Conservation (phyloP, 1,140 invertebrate species). For the Steinernema khuongi region DNA sequence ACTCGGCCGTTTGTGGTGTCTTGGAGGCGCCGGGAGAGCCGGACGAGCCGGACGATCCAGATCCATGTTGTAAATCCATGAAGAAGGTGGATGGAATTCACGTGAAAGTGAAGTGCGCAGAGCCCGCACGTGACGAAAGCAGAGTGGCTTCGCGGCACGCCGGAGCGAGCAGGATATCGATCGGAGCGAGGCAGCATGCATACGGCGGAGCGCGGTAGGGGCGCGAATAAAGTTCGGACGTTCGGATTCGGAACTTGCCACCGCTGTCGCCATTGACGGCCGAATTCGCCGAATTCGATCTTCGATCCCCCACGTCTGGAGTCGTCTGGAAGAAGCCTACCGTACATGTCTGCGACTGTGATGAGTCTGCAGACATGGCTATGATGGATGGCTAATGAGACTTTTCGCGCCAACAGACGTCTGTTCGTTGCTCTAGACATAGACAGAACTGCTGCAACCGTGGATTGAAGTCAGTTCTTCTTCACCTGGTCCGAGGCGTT, state of each 20-base stretch:
- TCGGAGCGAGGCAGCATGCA: neutral
- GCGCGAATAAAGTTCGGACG: neutral
- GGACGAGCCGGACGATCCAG: slow-evolving; percentile 7
- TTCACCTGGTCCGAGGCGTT: too few species aligned
- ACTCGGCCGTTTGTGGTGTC: slow-evolving; percentile 24
- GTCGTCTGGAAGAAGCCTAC: too few species aligned
- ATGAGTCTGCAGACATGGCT: too few species aligned
- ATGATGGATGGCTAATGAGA: too few species aligned
- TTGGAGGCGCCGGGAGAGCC: slow-evolving; percentile 18
- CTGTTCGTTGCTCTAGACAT: too few species aligned
- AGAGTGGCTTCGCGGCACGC: neutral
- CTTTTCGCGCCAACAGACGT: too few species aligned
- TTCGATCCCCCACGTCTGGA: too few species aligned
- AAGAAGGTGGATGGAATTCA: neutral
- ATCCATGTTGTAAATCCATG: neutral
- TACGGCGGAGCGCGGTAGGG: neutral
- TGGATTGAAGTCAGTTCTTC: too few species aligned
- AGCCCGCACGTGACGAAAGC: neutral
- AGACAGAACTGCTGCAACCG: too few species aligned
- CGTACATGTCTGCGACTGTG: too few species aligned
- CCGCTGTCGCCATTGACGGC: neutral
- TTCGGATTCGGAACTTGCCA: neutral
- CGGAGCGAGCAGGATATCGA: neutral
- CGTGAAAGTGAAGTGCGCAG: neutral
- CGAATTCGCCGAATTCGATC: neutral